A percentile compares a stretch with the other conserved stretches of the same genome.
Conservation (phyloP, 2,888 invertebrate species). For the Chrysolina oricalcia region DNA sequence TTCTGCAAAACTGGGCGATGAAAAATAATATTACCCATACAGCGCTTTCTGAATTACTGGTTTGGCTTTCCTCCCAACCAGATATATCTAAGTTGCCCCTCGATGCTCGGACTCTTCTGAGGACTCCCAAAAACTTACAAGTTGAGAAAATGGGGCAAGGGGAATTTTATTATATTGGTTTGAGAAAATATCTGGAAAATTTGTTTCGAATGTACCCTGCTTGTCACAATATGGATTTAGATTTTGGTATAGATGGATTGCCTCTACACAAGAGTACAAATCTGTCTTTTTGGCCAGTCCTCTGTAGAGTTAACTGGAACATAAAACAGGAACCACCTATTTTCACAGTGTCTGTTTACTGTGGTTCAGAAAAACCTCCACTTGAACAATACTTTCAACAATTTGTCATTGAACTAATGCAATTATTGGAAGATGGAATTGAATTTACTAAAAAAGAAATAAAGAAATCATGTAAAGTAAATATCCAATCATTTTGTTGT, state of each 20-base stretch:
- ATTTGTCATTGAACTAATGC: constrained; percentile 45
- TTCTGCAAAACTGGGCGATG: constrained; percentile 6
- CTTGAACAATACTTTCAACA: constrained; percentile 47
- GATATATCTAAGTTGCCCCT: constrained; percentile 5
- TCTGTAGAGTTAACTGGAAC: background rate
- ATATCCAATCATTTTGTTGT: constrained; percentile 48
- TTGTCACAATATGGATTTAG: constrained; percentile 1
- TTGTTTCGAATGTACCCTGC: background rate
- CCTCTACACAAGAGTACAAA: no score
- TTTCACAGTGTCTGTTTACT: constrained; percentile 24
- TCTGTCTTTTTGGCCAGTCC: constrained; percentile 4
- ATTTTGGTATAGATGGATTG: no score
- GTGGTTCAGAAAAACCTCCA: constrained; percentile 48
- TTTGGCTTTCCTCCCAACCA: constrained; percentile 8
- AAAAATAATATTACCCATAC: constrained; percentile 7
- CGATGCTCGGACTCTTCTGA: constrained; percentile 8
- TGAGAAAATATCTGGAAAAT: constrained; percentile 4
- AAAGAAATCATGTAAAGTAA: constrained; percentile 28
- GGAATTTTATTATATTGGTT: constrained; percentile 8
- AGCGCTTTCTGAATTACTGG: constrained; percentile 14
- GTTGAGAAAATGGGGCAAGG: constrained; percentile 12
- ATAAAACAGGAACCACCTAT: constrained; percentile 2
- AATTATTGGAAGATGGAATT: constrained; percentile 38
- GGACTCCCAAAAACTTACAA: background rate
- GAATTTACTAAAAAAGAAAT: constrained; percentile 23